phyloP scores from a whole-genome alignment of 2,113 vertebrate genomes.

The Chloebia gouldiae region DNA sequence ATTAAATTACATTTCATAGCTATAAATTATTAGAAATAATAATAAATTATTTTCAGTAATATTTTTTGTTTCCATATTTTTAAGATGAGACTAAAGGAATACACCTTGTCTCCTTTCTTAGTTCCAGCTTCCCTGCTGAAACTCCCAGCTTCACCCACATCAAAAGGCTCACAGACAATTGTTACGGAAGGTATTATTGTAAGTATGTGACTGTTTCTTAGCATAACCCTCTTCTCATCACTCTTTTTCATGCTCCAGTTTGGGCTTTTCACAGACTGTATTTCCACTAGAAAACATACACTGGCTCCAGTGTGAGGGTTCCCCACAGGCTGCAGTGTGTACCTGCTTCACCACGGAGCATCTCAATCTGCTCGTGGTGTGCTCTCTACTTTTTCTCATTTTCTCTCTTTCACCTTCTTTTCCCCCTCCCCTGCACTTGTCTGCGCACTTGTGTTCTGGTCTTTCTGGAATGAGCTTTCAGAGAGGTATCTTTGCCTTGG shows the following conservation, averaged over 20 bases:
- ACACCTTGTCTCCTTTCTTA: background rate
- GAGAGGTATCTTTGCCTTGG: background rate
- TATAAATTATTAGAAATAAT: background rate
- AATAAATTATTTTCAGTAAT: background rate
- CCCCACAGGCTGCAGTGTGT: background rate
- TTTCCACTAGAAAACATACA: background rate
- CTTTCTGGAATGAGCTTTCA: background rate
- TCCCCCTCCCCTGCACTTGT: background rate
- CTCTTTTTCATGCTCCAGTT: rapidly evolving
- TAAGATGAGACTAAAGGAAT: background rate
- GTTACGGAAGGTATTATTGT: background rate
- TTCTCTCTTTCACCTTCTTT: background rate
- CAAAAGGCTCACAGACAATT: rapidly evolving
- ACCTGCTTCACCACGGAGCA: background rate
- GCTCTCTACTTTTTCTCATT: background rate
- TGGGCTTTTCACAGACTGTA: background rate
- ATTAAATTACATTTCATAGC: background rate
- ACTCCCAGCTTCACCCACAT: background rate
- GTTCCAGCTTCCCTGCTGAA: background rate
- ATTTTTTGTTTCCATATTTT: background rate
- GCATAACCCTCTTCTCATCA: background rate
- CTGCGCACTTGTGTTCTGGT: background rate
- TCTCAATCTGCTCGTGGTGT: rapidly evolving
- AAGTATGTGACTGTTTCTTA: rapidly evolving
- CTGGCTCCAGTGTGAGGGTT: rapidly evolving